Percentiles rank a stretch among this genome's conserved stretches.
Conservation (phyloP, 2,113 vertebrate species). For the Zosterops hypoxanthus region DNA sequence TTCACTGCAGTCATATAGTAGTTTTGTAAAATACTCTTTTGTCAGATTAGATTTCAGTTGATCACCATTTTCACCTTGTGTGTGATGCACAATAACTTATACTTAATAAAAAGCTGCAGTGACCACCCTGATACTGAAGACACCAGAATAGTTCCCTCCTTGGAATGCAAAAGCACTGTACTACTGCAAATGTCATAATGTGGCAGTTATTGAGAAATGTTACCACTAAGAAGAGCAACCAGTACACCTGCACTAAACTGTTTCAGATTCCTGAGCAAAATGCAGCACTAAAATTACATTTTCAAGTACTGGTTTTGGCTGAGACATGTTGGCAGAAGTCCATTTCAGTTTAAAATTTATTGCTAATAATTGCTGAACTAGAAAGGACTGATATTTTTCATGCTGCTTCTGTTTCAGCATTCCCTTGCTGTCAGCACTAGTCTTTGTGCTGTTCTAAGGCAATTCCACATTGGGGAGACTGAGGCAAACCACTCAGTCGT, state of each 20-base stretch:
- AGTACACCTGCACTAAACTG: neutral
- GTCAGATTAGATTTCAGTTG: neutral
- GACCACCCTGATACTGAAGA: neutral
- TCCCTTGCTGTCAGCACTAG: neutral
- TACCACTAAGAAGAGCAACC: neutral
- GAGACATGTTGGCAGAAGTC: neutral
- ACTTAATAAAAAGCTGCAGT: neutral
- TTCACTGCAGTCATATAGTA: neutral
- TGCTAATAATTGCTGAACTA: constrained; percentile 28
- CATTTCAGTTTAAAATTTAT: constrained; percentile 28
- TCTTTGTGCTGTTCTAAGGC: constrained; percentile 4
- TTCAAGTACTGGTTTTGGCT: neutral
- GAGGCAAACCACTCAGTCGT: neutral
- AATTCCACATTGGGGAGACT: neutral
- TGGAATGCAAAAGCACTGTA: neutral
- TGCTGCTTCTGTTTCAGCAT: neutral
- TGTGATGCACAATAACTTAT: neutral
- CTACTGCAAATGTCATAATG: neutral
- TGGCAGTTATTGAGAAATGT: neutral
- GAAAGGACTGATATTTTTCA: neutral
- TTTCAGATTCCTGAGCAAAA: neutral
- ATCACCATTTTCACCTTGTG: neutral
- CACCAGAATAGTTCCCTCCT: neutral
- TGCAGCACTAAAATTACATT: constrained; percentile 14
- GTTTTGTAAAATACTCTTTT: neutral